Evolutionary conservation across 2,797 vertebrate species (phyloP).

Genomic region (Percopsis omiscomaycus): DNA sequence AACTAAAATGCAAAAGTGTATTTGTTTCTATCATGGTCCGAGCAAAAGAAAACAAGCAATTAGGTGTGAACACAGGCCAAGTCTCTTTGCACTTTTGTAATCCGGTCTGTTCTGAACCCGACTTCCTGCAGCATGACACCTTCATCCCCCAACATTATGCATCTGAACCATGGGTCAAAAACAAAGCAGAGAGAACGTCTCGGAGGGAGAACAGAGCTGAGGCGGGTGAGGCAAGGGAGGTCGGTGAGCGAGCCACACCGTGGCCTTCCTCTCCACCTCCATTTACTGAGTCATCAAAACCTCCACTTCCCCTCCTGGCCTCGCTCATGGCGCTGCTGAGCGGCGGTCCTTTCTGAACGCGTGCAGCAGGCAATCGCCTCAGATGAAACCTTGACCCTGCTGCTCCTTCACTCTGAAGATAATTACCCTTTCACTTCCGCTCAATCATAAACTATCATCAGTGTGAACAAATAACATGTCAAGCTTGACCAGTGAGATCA

Average conservation of each 20-base stretch:
- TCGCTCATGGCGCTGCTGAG: neutral
- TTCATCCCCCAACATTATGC: neutral
- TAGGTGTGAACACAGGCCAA: too few species aligned
- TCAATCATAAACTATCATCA: slow-evolving; percentile 41
- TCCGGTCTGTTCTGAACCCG: neutral
- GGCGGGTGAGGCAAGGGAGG: slow-evolving; percentile 20
- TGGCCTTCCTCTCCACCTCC: neutral
- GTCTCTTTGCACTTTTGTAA: neutral
- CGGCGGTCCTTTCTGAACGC: neutral
- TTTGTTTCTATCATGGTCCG: too few species aligned
- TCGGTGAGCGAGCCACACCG: slow-evolving; percentile 16
- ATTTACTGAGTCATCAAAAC: slow-evolving; percentile 26
- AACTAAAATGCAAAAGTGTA: too few species aligned
- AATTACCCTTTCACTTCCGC: slow-evolving; percentile 46
- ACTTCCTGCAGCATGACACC: too few species aligned
- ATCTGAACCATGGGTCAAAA: slow-evolving; percentile 16
- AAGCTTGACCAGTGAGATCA: slow-evolving; percentile 9
- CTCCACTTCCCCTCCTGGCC: too few species aligned
- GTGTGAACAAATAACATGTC: slow-evolving; percentile 18
- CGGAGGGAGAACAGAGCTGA: slow-evolving; percentile 1
- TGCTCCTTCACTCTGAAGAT: slow-evolving; percentile 33
- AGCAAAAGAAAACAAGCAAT: too few species aligned
- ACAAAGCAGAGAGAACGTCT: slow-evolving; percentile 13
- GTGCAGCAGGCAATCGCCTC: slow-evolving; percentile 27
- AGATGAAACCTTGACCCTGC: slow-evolving; percentile 52